Percentiles rank a stretch among this genome's conserved stretches.
These are phyloP conservation scores for Coranthus polyacanthus DNA, from an alignment of 2,797 vertebrate genomes.

Conservation along the genomic window DNA sequence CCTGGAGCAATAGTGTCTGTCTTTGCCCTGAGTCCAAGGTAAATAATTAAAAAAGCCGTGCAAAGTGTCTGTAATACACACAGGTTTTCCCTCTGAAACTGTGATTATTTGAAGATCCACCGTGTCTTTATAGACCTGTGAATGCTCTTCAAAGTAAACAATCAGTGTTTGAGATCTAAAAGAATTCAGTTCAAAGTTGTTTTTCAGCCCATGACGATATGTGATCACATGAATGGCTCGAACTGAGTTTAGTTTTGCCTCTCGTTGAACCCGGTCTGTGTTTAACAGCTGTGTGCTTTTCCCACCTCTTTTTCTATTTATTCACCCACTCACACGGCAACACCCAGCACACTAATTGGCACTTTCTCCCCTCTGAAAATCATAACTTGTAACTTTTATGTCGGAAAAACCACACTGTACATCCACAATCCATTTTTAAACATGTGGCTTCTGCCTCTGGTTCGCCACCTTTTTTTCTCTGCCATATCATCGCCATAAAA, in stretches of 20 bases:
- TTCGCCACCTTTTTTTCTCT: conserved; percentile 43
- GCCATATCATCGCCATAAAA: conserved; percentile 61
- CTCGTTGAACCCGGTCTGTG: conserved; percentile 13
- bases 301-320: conserved; percentile 47
- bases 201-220: neutral
- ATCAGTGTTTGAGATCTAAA: too few relatives aligned
- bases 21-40: neutral
- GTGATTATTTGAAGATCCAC: neutral
- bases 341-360: conserved; percentile 70
- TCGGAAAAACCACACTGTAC: conserved; percentile 46
- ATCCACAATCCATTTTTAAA: conserved; percentile 68
- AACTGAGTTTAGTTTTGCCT: conserved; percentile 1
- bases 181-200: too few relatives aligned
- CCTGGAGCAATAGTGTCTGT: neutral
- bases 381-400: conserved; percentile 51
- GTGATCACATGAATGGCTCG: conserved; percentile 1
- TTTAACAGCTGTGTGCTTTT: conserved; percentile 39
- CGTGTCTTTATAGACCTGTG: neutral
- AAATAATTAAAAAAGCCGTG: neutral
- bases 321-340: conserved; percentile 58
- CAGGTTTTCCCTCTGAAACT: neutral
- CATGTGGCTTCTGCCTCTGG: conserved; percentile 55
- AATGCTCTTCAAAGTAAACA: neutral
- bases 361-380: conserved; percentile 55
- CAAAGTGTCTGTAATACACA: neutral